These are phyloP conservation scores for Paguma larvata DNA, from an alignment of 2,797 vertebrate species.

Conservation along the genomic window DNA sequence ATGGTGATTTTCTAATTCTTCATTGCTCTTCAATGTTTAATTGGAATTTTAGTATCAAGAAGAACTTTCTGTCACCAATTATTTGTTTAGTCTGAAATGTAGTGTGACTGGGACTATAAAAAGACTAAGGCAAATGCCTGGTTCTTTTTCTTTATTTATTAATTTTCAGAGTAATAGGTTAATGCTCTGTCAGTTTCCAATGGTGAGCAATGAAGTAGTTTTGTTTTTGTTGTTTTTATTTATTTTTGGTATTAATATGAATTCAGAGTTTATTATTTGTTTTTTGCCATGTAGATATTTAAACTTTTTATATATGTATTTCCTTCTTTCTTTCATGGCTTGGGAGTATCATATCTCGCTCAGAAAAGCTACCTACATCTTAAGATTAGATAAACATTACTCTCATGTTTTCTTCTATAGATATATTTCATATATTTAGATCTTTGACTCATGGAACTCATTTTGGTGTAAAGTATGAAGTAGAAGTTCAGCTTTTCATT, in stretches of 20 bases:
- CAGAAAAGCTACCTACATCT: background rate
- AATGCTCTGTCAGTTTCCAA: background rate
- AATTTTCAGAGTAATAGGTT: background rate
- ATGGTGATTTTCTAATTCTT: background rate
- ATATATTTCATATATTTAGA: background rate
- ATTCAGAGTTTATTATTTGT: background rate
- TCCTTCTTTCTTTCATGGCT: background rate
- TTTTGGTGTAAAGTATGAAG: background rate
- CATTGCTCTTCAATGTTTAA: background rate
- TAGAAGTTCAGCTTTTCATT: background rate
- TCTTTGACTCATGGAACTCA: background rate
- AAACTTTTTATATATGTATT: background rate
- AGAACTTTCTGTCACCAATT: background rate
- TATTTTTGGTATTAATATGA: background rate
- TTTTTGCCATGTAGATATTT: background rate
- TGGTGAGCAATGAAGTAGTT: background rate
- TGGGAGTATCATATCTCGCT: background rate
- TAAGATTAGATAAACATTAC: background rate
- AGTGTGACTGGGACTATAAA: background rate
- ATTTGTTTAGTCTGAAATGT: background rate
- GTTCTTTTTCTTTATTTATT: background rate
- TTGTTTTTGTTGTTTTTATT: background rate
- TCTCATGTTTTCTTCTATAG: background rate
- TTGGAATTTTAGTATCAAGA: background rate
- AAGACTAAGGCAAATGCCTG: background rate